phyloP scores from a whole-genome alignment of 1,140 invertebrate genomes.

The Drosophila athabasca region DNA sequence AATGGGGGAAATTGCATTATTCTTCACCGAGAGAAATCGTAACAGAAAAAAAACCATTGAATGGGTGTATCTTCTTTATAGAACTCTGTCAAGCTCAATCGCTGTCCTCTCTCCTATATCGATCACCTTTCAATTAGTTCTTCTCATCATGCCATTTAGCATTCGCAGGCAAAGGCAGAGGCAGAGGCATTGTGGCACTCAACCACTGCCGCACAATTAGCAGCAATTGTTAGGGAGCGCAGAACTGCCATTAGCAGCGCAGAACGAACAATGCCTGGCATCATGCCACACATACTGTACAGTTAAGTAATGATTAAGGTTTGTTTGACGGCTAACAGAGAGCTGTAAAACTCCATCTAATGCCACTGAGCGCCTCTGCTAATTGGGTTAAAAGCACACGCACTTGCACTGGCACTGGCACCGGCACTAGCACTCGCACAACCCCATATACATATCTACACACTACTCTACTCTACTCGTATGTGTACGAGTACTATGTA shows the following conservation, averaged over 20 bases:
- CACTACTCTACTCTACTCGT: too few relatives aligned
- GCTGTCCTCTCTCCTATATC: too few relatives aligned
- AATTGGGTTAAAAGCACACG: slow-evolving; percentile 75
- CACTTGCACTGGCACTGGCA: slow-evolving; percentile 13
- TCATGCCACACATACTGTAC: slow-evolving; percentile 32
- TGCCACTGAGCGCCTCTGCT: slow-evolving; percentile 62
- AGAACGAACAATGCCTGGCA: slow-evolving; percentile 60
- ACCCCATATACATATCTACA: slow-evolving; percentile 4
- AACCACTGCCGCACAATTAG: slow-evolving; percentile 29
- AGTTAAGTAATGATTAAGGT: slow-evolving; percentile 43
- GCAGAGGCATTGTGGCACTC: too few relatives aligned
- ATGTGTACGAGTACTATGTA: too few relatives aligned
- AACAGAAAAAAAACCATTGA: too few relatives aligned
- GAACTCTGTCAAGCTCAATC: too few relatives aligned
- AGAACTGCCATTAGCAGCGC: slow-evolving; percentile 58
- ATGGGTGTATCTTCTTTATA: too few relatives aligned
- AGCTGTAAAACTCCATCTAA: slow-evolving; percentile 55
- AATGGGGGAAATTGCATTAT: too few relatives aligned
- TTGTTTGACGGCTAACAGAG: slow-evolving; percentile 25
- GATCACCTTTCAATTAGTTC: too few relatives aligned
- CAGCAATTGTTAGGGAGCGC: slow-evolving; percentile 30
- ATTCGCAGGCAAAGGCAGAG: too few relatives aligned
- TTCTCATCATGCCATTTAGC: not conserved
- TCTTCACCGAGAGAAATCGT: too few relatives aligned
- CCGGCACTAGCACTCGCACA: too few relatives aligned